phyloP scores from a whole-genome alignment of 2,113 vertebrate genomes.

The Danionella cerebrum region DNA sequence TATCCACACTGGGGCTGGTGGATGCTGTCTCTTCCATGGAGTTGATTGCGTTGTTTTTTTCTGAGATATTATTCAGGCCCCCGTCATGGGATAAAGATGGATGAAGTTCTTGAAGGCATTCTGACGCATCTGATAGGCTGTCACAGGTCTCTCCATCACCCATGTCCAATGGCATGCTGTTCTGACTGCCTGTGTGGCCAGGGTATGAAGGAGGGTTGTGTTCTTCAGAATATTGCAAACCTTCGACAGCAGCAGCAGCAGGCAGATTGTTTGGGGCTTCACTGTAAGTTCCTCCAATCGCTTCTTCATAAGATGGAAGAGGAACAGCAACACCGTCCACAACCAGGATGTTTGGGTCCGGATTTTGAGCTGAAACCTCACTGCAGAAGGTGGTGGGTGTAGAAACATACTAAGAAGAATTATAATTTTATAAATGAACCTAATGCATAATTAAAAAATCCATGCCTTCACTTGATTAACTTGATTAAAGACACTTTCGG shows the following conservation, averaged over 20 bases:
- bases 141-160: conserved; percentile 60
- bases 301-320: conserved; percentile 81
- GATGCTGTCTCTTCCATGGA: conserved; percentile 55
- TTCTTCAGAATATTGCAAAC: conserved; percentile 60
- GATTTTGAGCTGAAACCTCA: conserved; percentile 62
- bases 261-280: conserved; percentile 59
- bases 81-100: conserved; percentile 49
- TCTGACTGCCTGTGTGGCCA: conserved; percentile 33
- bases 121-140: conserved; percentile 57
- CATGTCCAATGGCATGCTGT: conserved; percentile 46
- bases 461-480: no score
- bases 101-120: conserved; percentile 66
- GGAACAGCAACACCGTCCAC: conserved; percentile 78
- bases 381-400: no score
- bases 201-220: conserved; percentile 77
- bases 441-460: no score
- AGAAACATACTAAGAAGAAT: no score
- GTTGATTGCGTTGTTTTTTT: conserved; percentile 42
- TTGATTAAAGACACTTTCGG: no score
- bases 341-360: conserved; percentile 72
- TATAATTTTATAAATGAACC: no score
- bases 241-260: conserved; percentile 54
- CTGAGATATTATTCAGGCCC: conserved; percentile 35
- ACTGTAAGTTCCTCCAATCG: conserved; percentile 61
- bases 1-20: conserved; percentile 69